Evolutionary conservation across 2,888 invertebrate genomes (phyloP).

Genomic region (Agrotis exclamationis): DNA sequence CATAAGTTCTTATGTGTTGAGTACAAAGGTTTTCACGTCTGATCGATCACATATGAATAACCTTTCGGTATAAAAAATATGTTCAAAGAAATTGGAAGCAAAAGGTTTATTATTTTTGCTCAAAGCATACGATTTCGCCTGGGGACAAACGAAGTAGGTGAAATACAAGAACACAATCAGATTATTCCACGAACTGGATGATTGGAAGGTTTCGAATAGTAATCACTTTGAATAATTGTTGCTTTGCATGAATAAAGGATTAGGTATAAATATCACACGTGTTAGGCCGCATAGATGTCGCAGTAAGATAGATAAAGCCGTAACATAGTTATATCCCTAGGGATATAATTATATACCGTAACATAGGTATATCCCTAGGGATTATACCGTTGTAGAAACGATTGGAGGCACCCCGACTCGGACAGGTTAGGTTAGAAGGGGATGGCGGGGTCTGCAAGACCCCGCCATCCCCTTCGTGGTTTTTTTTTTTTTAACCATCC

Average conservation of each 20-base stretch:
- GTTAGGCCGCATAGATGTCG: too few species aligned
- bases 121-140: conserved; percentile 24
- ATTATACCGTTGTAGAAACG: too few species aligned
- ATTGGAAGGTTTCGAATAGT: conserved; percentile 7
- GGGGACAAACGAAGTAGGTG: neutral
- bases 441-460: too few species aligned
- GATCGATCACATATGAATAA: conserved; percentile 79
- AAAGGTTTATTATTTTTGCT: conserved; percentile 48
- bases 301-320: too few species aligned
- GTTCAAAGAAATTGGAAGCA: conserved; percentile 40
- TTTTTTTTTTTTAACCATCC: too few species aligned
- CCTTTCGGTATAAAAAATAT: conserved; percentile 67
- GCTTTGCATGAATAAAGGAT: too few species aligned
- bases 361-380: too few species aligned
- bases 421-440: too few species aligned
- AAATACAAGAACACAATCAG: neutral
- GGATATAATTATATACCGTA: too few species aligned
- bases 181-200: conserved; percentile 6
- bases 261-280: neutral
- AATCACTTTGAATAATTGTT: neutral
- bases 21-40: conserved; percentile 70
- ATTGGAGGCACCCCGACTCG: too few species aligned
- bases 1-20: conserved; percentile 58
- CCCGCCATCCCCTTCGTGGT: too few species aligned
- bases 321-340: too few species aligned